These are phyloP conservation scores for Amniataba percoides DNA, from an alignment of 2,797 vertebrate genomes.

Conservation along the genomic window DNA sequence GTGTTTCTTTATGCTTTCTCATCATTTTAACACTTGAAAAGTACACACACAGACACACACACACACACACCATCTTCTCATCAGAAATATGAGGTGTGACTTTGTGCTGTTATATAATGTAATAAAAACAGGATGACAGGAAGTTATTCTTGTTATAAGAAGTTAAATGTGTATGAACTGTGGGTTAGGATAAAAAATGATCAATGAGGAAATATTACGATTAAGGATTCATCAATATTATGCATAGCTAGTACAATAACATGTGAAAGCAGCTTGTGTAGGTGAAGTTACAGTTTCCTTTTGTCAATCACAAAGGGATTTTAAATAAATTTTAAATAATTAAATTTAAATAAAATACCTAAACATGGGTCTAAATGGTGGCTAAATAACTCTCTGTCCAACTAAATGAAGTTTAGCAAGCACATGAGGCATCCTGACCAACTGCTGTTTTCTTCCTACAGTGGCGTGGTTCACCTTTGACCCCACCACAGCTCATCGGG, in stretches of 20 bases:
- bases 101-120: neutral
- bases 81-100: neutral
- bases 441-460: conserved; percentile 67
- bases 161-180: neutral
- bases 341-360: too few relatives aligned
- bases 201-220: neutral
- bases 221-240: neutral
- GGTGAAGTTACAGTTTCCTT: neutral
- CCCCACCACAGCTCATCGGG: conserved; percentile 93
- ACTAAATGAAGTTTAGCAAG: neutral
- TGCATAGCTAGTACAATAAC: neutral
- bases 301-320: neutral
- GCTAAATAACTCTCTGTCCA: neutral
- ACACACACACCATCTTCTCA: neutral
- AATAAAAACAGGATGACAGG: neutral
- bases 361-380: neutral
- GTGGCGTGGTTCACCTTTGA: conserved; percentile 99
- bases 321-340: too few relatives aligned
- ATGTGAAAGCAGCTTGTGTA: neutral
- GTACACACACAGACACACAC: too few relatives aligned
- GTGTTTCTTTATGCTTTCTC: neutral
- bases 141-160: neutral
- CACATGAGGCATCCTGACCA: too few relatives aligned
- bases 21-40: too few relatives aligned
- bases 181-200: neutral